Percentiles rank a stretch among this genome's conserved stretches.
These are phyloP conservation scores for Sebastes diaconus DNA, from an alignment of 2,797 vertebrate species.

Conservation along the genomic window DNA sequence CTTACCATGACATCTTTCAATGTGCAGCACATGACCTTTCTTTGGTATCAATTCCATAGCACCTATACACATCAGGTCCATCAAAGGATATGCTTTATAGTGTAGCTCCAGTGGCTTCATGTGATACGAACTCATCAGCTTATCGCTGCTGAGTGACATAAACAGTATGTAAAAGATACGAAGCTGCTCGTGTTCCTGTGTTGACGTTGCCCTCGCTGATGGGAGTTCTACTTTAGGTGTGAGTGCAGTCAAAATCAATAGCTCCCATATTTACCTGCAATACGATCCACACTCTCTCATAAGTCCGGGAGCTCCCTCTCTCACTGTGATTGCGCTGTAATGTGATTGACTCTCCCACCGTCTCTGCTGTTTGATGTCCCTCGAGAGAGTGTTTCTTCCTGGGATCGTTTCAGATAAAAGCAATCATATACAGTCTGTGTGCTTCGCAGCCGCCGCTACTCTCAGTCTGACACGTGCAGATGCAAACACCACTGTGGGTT, in stretches of 20 bases:
- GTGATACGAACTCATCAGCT: constrained; percentile 11
- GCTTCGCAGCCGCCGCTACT: constrained; percentile 7
- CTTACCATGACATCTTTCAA: constrained; percentile 62
- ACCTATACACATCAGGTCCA: constrained; percentile 21
- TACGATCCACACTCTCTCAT: constrained; percentile 54
- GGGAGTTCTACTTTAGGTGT: constrained; percentile 42
- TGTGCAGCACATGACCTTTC: constrained; percentile 43
- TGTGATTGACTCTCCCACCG: constrained; percentile 62
- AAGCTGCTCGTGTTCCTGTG: constrained; percentile 13
- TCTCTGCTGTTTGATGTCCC: constrained; percentile 25
- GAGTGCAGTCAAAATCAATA: constrained; percentile 73
- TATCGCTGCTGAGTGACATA: constrained; percentile 9
- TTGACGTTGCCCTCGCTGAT: constrained; percentile 18
- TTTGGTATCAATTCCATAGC: constrained; percentile 38
- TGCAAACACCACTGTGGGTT: neutral
- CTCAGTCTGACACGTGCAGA: neutral
- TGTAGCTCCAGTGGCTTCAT: neutral
- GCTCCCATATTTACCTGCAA: constrained; percentile 69
- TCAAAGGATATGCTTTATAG: neutral
- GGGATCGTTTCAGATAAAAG: constrained; percentile 46
- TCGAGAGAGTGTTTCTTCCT: neutral
- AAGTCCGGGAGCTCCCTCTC: constrained; percentile 26
- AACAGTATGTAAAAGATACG: constrained; percentile 42
- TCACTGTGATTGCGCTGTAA: constrained; percentile 60
- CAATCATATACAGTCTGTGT: constrained; percentile 11